Conservation (phyloP, 53 echinoderm and acorn worm species). For the Temnopleurus reevesii region DNA sequence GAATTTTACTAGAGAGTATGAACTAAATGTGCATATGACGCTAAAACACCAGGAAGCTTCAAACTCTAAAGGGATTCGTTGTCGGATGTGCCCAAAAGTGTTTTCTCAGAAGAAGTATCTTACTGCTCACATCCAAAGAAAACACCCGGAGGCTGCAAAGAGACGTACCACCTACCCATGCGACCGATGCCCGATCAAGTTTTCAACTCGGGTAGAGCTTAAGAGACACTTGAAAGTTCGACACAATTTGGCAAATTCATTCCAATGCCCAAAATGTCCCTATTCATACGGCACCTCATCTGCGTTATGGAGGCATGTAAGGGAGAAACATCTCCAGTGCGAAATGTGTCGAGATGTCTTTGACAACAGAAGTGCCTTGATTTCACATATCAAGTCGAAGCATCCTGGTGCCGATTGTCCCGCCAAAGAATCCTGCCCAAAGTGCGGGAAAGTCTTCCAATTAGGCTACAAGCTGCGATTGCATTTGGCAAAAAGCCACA, state of each 20-base stretch:
- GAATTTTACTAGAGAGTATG: too few relatives aligned
- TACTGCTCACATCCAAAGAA: background rate
- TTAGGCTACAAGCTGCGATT: too few relatives aligned
- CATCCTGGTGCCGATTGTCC: background rate
- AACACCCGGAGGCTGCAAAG: background rate
- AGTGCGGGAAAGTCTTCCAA: too few relatives aligned
- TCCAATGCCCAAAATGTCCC: background rate
- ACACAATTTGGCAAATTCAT: too few relatives aligned
- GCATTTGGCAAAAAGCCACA: too few relatives aligned
- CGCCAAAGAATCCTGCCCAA: background rate
- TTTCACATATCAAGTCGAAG: background rate
- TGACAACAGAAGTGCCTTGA: background rate
- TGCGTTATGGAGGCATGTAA: background rate
- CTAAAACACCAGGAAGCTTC: too few relatives aligned
- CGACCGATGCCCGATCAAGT: too few relatives aligned
- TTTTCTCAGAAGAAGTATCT: background rate
- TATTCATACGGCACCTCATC: background rate
- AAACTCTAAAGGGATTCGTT: too few relatives aligned
- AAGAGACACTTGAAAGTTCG: too few relatives aligned
- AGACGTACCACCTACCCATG: background rate
- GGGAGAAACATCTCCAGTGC: background rate
- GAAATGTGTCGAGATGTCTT: background rate
- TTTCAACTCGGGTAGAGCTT: too few relatives aligned
- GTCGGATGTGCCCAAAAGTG: background rate
- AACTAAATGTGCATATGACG: too few relatives aligned